phyloP scores from a whole-genome alignment of 2,113 vertebrate species.

The Gallinago paraguaiae region DNA sequence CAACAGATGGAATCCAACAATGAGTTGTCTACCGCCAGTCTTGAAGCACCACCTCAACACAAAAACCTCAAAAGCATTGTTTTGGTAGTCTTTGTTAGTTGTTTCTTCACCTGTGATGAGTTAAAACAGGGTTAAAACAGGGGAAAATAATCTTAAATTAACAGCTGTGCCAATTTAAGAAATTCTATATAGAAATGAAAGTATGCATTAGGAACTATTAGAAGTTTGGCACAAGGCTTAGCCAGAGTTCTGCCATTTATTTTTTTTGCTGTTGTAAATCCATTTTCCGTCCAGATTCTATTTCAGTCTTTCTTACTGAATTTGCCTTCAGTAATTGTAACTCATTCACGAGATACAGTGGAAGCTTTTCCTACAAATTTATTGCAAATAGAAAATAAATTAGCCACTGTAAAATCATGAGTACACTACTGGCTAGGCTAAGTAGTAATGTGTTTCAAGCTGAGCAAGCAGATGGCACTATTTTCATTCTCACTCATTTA shows the following conservation, averaged over 20 bases:
- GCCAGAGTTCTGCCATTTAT: background rate
- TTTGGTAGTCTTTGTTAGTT: background rate
- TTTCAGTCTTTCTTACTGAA: background rate
- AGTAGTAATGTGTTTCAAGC: background rate
- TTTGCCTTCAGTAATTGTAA: background rate
- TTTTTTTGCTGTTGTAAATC: background rate
- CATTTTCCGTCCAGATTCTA: background rate
- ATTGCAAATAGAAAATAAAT: slow-evolving; percentile 17
- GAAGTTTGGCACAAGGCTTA: background rate
- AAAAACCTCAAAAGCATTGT: background rate
- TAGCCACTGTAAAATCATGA: background rate
- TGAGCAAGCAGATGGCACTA: slow-evolving; percentile 40
- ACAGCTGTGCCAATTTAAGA: background rate
- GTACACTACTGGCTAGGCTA: background rate
- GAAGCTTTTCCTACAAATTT: background rate
- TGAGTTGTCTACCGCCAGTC: background rate
- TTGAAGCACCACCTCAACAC: background rate
- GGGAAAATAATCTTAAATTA: background rate
- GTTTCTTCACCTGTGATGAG: background rate
- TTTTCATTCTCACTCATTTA: background rate
- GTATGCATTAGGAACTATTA: background rate
- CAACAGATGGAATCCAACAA: background rate
- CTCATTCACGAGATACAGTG: background rate
- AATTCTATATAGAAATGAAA: background rate
- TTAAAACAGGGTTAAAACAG: background rate